Evolutionary conservation across 2,113 vertebrate genomes (phyloP), one percentile per base, ranked within the genome.

Genomic region (Solenodon paradoxus): DNA sequence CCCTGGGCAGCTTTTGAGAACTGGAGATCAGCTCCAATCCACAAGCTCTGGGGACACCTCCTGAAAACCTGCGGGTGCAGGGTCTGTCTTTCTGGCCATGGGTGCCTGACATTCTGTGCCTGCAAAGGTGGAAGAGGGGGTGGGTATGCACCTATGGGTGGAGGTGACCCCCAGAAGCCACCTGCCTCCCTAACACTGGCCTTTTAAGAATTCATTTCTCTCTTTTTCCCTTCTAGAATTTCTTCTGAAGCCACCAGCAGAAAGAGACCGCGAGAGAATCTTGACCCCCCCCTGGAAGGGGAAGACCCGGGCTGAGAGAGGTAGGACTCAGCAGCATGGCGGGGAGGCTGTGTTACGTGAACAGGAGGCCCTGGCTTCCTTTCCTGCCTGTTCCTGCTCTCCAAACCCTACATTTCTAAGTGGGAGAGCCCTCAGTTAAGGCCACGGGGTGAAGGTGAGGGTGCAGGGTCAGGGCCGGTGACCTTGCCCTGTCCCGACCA

Each of bases 161-260:
- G 16, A 47, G 2, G 24, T 6, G 24, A 4, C 11, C 22, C 32
- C 53, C 30, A 4, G 61, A 81, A 74, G 15, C 47, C 51, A 0
- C 3, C 0, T 6, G 9, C 8, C 32, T 10, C 49, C 19, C 9
- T 11, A 10, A 57, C 53, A 16, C 11, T 26, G 45, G 49, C 77
- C 63, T 94, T 66, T 61, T 61, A 40, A 82, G 66, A 59, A 38
- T 74, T 5, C 47, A 9, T 19, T 47, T 84, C 74, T 72, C 24
- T 82, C 8, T 93, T 38, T 87, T 40, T 45, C 24, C 38, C 45
- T 71, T 95, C 38, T 59, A 96, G 92, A 79, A n/a, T 45, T 66
- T 47, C 38, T 88, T 85, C 38, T 8, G 83, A 93, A 83, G 75
- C 64, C 42, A 12, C 20, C n/a, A 5, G 45, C 55, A 24, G 72